Evolutionary conservation across 2,888 invertebrate genomes (phyloP), one percentile per base, ranked within the genome.

Genomic region (Alloscopus bannaensis): DNA sequence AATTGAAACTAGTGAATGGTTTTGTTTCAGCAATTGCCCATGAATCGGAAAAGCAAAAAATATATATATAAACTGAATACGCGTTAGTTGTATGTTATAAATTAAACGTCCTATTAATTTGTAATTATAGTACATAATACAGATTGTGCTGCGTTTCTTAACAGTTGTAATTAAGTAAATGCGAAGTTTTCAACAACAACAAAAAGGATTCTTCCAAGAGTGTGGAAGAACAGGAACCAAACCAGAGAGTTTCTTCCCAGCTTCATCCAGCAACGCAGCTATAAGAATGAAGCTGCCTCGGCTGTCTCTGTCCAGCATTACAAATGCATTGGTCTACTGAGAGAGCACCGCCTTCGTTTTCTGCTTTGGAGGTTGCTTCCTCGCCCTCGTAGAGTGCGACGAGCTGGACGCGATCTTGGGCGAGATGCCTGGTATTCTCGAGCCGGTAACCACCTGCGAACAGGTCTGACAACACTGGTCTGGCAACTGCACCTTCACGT

Each of bases 401-500:
- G 81, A 62, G 40, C 66, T 81, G 57, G 80, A 47, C 42, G 13
- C n/a, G 45, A 72, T 20, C 13, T 75, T 31, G 40, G 57, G 24
- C 18, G 78, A 60, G 1, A 76, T n/a, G n/a, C n/a, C n/a, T n/a
- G 65, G 4, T 81, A 78, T 40, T 75, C 80, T 31, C 81, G 57
- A 16, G 79, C 24, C 22, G 70, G n/a, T n/a, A n/a, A n/a, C n/a
- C n/a, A n/a, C n/a, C n/a, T n/a, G n/a, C n/a, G n/a, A n/a, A 80
- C 88, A 88, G 47, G 83, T 82, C 26, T 87, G 87, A 84, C 88
- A 88, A 71, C 88, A 88, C 87, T 88, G 87, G 87, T 88, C 87
- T 88, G 89, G 84, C 87, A 88, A 75, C 87, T 88, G 87, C 88
- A 89, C 84, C 79, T 90, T 90, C 29, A 83, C 80, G 13, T 84